These are phyloP conservation scores for Drosophila pseudoananassae DNA, from an alignment of 1,140 invertebrate species.

Conservation along the genomic window DNA sequence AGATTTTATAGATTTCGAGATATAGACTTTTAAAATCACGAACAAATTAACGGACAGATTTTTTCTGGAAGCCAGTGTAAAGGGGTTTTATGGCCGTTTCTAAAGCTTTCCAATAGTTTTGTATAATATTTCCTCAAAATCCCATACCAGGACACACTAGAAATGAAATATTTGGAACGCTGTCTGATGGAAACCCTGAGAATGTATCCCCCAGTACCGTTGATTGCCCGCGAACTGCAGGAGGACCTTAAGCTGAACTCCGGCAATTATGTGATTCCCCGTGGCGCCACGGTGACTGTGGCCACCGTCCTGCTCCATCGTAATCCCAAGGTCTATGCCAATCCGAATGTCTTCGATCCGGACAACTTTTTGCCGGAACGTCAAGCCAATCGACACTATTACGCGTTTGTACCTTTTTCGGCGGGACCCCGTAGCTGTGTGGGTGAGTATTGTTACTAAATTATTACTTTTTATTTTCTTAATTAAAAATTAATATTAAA, in stretches of 20 bases:
- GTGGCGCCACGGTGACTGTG: conserved; percentile 88
- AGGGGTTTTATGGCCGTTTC: no score
- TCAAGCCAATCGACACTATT: conserved; percentile 90
- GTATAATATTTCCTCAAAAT: background rate
- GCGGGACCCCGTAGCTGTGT: conserved; percentile 94
- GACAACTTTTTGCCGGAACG: conserved; percentile 94
- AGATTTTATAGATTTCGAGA: no score
- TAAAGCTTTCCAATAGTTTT: background rate
- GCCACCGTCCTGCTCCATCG: conserved; percentile 89
- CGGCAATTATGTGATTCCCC: conserved; percentile 86
- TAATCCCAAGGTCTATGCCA: conserved; percentile 88
- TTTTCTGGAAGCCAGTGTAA: no score
- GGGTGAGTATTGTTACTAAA: conserved; percentile 84
- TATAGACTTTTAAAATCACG: no score
- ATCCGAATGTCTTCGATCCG: conserved; percentile 92
- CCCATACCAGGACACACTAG: conserved; percentile 87
- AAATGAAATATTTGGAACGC: conserved; percentile 94
- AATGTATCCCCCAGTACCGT: conserved; percentile 93
- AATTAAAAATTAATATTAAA: background rate
- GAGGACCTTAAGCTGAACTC: conserved; percentile 88
- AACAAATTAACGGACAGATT: no score
- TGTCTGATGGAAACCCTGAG: conserved; percentile 93
- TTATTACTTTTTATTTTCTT: background rate
- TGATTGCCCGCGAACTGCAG: conserved; percentile 90
- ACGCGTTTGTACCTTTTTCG: conserved; percentile 94